Evolutionary conservation across 1,140 invertebrate species (phyloP).

Genomic region (Melipona quadrifasciata): DNA sequence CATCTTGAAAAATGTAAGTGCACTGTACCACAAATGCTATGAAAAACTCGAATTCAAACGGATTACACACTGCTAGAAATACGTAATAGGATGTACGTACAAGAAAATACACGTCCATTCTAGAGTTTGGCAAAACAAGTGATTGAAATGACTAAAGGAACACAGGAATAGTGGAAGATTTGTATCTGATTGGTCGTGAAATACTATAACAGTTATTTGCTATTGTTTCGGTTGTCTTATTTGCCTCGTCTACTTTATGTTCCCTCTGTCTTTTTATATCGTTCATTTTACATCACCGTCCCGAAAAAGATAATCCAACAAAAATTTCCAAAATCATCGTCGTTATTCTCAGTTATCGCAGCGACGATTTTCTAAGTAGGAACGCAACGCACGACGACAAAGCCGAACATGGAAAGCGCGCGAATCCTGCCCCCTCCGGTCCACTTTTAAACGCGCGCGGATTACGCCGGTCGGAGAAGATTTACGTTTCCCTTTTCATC

Average conservation of each 20-base stretch:
- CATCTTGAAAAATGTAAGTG: too few relatives aligned
- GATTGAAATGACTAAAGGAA: background rate
- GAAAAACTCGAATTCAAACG: too few relatives aligned
- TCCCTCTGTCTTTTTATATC: too few relatives aligned
- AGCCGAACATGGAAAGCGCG: background rate
- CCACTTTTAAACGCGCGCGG: background rate
- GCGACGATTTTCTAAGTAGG: background rate
- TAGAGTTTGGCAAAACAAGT: background rate
- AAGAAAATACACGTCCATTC: too few relatives aligned
- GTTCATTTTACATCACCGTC: too few relatives aligned
- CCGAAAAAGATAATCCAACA: background rate
- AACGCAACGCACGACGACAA: background rate
- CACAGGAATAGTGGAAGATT: background rate
- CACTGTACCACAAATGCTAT: too few relatives aligned
- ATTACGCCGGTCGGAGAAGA: slow-evolving; percentile 11
- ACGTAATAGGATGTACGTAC: too few relatives aligned
- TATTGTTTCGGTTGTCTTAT: background rate
- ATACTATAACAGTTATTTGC: background rate
- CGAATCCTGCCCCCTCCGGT: background rate
- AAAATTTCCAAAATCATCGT: background rate
- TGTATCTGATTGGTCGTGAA: background rate
- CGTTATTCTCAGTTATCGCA: background rate
- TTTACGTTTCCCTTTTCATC: background rate
- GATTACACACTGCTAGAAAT: too few relatives aligned
- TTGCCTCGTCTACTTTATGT: background rate